Conservation (phyloP, 2,888 invertebrate genomes). For the Aricia artaxerxes region DNA sequence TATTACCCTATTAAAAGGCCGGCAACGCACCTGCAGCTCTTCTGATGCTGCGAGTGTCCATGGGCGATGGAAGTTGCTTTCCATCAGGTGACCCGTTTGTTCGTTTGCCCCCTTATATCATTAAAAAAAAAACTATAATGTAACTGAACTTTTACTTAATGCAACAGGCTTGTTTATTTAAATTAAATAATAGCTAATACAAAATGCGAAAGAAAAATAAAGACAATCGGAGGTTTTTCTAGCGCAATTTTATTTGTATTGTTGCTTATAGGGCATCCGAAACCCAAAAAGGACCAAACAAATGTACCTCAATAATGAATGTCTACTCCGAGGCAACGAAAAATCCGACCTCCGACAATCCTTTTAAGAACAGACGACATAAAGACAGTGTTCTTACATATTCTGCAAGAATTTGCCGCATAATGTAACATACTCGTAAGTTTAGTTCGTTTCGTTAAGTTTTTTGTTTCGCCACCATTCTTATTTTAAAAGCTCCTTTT, state of each 20-base stretch:
- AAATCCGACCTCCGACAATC: conserved; percentile 13
- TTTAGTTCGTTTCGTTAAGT: too few relatives aligned
- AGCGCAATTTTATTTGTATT: neutral
- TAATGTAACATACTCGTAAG: neutral
- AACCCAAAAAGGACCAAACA: conserved; percentile 1
- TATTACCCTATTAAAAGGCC: too few relatives aligned
- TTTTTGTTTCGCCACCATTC: neutral
- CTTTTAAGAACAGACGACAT: conserved; percentile 14
- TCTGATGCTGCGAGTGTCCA: too few relatives aligned
- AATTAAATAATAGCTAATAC: neutral
- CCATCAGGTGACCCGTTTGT: too few relatives aligned
- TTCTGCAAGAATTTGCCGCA: neutral
- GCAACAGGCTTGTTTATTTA: too few relatives aligned
- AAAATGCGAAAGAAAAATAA: neutral
- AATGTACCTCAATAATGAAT: conserved; percentile 17
- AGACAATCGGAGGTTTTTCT: neutral
- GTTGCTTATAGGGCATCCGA: neutral
- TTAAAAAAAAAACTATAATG: too few relatives aligned
- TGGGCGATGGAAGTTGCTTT: too few relatives aligned
- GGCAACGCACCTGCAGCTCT: too few relatives aligned
- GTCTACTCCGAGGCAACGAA: neutral
- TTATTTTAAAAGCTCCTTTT: neutral
- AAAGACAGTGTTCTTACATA: conserved; percentile 1
- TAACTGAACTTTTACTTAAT: too few relatives aligned
- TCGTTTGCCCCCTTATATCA: too few relatives aligned